Base-by-base conservation (phyloP, 2,113 vertebrate genomes). In the Scomber scombrus region DNA sequence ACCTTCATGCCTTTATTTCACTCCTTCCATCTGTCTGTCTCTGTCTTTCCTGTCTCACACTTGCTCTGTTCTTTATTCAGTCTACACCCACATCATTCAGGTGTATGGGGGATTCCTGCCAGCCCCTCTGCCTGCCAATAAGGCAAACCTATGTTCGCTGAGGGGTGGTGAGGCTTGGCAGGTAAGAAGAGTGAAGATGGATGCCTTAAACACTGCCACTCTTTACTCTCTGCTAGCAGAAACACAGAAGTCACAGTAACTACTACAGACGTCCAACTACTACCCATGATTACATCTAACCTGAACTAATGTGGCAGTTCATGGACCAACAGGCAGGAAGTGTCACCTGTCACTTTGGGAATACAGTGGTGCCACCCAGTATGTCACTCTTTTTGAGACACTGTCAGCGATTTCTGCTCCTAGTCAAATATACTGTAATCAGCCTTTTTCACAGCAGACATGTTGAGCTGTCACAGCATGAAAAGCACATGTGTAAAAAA, bases 31-130 rank as follows among this genome's bases (percentile, higher is more conserved):
- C 55, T 63, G 10, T 51, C 65, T 21, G 2, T 16, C 56, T 71
- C 67, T 46, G 15, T 49, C 80, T 76, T 58, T 45, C 5, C 73
- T 56, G 46, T 43, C 45, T 63, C 31, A 3, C 18, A 0, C 60
- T 52, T 14, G 1, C 54, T 51, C 57, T 63, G 12, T 57, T 85
- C 70, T 56, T 56, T 66, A 82, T 85, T 90, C 75, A 47, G 70
- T n/a, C 82, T 78, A 58, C 75, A 70, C 67, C 58, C 45, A 61
- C 76, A 55, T 81, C 70, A 71, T 58, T 69, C 55, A 52, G 68
- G 78, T 61, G 55, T 51, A 29, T 16, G 19, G 86, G 78, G 68
- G 85, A 70, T 75, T 85, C 55, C 69, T 68, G 69, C 31, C 81
- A 55, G 54, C n/a, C 45, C 46, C 68, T 57, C 58, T 51, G 63